Percentiles rank a stretch among this genome's conserved stretches.
These are phyloP conservation scores for Notoglanidium macrostoma DNA, from an alignment of 2,797 vertebrate species.

Conservation along the genomic window DNA sequence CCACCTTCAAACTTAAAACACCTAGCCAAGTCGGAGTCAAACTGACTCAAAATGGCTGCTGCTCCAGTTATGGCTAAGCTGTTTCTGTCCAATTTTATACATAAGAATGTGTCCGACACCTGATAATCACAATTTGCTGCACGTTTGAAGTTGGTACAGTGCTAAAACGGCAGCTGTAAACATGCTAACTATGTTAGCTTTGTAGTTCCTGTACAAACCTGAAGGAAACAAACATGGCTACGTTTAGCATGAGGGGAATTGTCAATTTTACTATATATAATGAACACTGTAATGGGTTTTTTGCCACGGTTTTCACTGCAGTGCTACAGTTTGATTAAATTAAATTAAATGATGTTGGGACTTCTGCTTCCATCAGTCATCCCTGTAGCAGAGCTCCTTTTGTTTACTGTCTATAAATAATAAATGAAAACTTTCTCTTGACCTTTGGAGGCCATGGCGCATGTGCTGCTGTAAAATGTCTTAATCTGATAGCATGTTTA, in stretches of 20 bases:
- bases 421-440: constrained; percentile 64
- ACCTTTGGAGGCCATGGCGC: constrained; percentile 59
- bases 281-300: not conserved
- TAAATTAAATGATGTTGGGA: not conserved
- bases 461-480: constrained; percentile 58
- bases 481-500: constrained; percentile 69
- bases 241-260: not conserved
- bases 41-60: not conserved
- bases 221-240: not conserved
- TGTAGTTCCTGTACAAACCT: too few species aligned
- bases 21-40: not conserved
- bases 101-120: not conserved
- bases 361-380: constrained; percentile 15
- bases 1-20: not conserved
- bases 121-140: not conserved
- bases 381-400: constrained; percentile 36
- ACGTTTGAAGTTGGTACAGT: not conserved
- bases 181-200: not conserved
- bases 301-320: not conserved
- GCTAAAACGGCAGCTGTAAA: not conserved
- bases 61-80: not conserved
- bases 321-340: not conserved
- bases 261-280: not conserved
- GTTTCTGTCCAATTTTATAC: not conserved
- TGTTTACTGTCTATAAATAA: constrained; percentile 62